Evolutionary conservation across 2,113 vertebrate genomes (phyloP).

Genomic region (Sciurus niger): DNA sequence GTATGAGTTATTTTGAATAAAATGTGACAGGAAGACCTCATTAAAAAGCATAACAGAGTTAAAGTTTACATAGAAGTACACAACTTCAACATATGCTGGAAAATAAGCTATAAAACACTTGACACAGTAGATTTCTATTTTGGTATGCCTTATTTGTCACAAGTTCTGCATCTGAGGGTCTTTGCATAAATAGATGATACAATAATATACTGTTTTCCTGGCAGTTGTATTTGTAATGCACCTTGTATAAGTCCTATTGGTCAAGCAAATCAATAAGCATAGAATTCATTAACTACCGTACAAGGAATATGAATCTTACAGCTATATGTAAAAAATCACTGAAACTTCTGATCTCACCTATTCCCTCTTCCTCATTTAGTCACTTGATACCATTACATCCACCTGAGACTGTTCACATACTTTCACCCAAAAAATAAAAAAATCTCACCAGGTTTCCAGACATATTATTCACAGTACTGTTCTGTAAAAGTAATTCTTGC

Average conservation of each 20-base stretch:
- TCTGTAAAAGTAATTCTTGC: constrained; percentile 4
- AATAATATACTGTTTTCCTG: constrained; percentile 64
- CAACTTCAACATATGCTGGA: not conserved
- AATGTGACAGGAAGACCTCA: not conserved
- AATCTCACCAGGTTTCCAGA: not conserved
- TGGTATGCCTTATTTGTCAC: constrained; percentile 38
- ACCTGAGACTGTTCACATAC: constrained; percentile 8
- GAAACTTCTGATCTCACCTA: constrained; percentile 24
- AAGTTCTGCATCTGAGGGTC: constrained; percentile 24
- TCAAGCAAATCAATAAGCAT: constrained; percentile 76
- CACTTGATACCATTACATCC: constrained; percentile 7
- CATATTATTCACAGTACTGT: not conserved
- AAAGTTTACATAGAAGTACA: not conserved
- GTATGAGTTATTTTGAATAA: not conserved
- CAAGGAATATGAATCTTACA: constrained; percentile 43
- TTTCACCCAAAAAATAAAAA: constrained; percentile 20
- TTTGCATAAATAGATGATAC: constrained; percentile 63
- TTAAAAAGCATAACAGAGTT: constrained; percentile 1
- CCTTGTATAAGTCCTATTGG: constrained; percentile 29
- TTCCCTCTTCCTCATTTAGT: constrained; percentile 36
- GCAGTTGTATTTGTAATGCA: constrained; percentile 54
- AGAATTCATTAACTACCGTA: constrained; percentile 49
- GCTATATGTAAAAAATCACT: not conserved
- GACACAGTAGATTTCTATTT: constrained; percentile 33
- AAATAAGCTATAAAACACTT: constrained; percentile 43